Percentiles rank a stretch among this genome's conserved stretches.
phyloP scores from a whole-genome alignment of 2,888 invertebrate genomes.

The Tachina lurida region DNA sequence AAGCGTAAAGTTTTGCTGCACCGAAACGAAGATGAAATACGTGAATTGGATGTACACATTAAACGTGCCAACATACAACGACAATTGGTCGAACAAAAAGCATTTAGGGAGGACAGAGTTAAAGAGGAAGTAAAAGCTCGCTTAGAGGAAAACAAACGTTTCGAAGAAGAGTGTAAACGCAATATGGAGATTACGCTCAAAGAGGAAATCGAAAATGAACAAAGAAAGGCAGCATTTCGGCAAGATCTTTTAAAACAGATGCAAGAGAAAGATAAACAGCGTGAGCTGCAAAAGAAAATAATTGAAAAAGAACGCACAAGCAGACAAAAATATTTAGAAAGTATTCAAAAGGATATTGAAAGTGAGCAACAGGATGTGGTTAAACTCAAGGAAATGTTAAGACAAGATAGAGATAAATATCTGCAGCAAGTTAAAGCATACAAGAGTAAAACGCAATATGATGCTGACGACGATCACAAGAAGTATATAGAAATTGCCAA shows the following conservation, averaged over 20 bases:
- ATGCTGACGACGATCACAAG: slow-evolving; percentile 10
- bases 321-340: neutral
- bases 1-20: slow-evolving; percentile 32
- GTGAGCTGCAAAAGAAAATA: slow-evolving; percentile 5
- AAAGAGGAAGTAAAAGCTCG: neutral
- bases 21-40: slow-evolving; percentile 48
- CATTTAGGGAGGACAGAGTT: neutral
- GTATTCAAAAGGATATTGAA: slow-evolving; percentile 16
- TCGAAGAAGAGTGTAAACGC: neutral
- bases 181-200: slow-evolving; percentile 1
- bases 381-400: neutral
- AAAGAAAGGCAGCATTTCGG: slow-evolving; percentile 30
- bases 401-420: slow-evolving; percentile 25
- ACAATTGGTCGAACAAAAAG: slow-evolving; percentile 39
- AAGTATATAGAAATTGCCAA: neutral
- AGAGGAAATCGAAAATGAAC: neutral
- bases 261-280: slow-evolving; percentile 17
- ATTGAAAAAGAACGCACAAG: slow-evolving; percentile 24
- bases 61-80: slow-evolving; percentile 47
- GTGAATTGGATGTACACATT: slow-evolving; percentile 22
- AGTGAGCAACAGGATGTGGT: neutral
- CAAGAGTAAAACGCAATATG: neutral
- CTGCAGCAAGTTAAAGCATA: neutral
- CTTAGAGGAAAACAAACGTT: slow-evolving; percentile 13
- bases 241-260: slow-evolving; percentile 49